A percentile compares a stretch with the other conserved stretches of the same genome.
Conservation (phyloP, 2,113 vertebrate species). For the Chrysemys picta region DNA sequence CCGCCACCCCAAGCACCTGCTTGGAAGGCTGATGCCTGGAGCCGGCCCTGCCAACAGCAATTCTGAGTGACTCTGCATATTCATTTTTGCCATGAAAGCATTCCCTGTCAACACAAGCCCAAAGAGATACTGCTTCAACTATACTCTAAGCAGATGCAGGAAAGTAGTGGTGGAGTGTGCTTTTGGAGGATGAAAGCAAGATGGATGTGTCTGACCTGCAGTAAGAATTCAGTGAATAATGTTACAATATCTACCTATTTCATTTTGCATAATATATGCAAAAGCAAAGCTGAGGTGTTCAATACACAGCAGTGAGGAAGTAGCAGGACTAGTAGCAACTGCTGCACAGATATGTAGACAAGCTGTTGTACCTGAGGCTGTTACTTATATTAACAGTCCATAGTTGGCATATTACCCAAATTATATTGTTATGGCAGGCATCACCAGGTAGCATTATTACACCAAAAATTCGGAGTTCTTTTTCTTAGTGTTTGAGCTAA, state of each 20-base stretch:
- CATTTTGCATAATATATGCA: conserved; percentile 28
- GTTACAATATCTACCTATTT: not conserved
- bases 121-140: not conserved
- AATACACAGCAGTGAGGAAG: conserved; percentile 49
- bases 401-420: not conserved
- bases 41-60: not conserved
- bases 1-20: too few species aligned
- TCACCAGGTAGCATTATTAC: not conserved
- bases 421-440: fast-evolving
- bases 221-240: conserved; percentile 41
- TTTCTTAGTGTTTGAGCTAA: not conserved
- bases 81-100: not conserved
- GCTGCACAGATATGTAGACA: not conserved
- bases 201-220: not conserved
- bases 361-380: not conserved
- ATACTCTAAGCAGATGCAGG: not conserved
- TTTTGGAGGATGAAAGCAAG: not conserved
- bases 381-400: not conserved
- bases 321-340: not conserved
- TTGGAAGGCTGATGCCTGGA: too few species aligned
- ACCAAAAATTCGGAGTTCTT: not conserved
- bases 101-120: not conserved
- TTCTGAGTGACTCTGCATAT: not conserved
- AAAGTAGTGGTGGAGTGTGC: not conserved
- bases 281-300: conserved; percentile 30